A percentile compares a stretch with the other conserved stretches of the same genome.
Evolutionary conservation across 2,113 vertebrate genomes (phyloP).

Genomic region (Perccottus glenii): DNA sequence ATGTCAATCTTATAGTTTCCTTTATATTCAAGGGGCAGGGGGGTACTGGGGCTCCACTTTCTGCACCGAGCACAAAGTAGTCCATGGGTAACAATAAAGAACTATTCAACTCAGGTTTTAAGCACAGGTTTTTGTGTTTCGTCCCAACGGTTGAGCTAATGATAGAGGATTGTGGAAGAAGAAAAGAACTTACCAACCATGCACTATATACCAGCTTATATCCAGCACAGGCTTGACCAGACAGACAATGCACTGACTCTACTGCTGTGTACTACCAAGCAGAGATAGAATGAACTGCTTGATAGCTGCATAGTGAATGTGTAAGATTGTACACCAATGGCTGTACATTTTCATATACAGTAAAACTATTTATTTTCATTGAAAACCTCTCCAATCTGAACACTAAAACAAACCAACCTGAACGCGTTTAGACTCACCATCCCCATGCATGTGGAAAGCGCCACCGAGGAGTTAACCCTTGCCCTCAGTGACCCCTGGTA

Average conservation of each 20-base stretch:
- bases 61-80: neutral
- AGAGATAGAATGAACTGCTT: slow-evolving; percentile 11
- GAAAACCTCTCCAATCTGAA: slow-evolving; percentile 2
- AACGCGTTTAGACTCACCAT: slow-evolving; percentile 83
- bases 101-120: neutral
- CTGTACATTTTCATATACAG: slow-evolving; percentile 10
- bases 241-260: slow-evolving; percentile 24
- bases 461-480: slow-evolving; percentile 84
- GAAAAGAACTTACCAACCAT: slow-evolving; percentile 9
- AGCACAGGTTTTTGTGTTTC: neutral
- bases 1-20: slow-evolving; percentile 49
- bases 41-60: slow-evolving; percentile 12
- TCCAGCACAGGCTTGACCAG: slow-evolving; percentile 22
- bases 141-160: slow-evolving; percentile 12
- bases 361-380: neutral
- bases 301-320: slow-evolving; percentile 13
- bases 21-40: slow-evolving; percentile 28
- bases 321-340: slow-evolving; percentile 1
- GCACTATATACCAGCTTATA: slow-evolving; percentile 29
- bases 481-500: slow-evolving; percentile 86
- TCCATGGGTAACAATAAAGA: neutral
- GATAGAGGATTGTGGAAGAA: slow-evolving; percentile 9
- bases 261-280: slow-evolving; percentile 29
- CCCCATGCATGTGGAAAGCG: slow-evolving; percentile 87
- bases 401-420: slow-evolving; percentile 22